Base-by-base conservation (phyloP, 2,888 invertebrate genomes). In the Idaea biselata region DNA sequence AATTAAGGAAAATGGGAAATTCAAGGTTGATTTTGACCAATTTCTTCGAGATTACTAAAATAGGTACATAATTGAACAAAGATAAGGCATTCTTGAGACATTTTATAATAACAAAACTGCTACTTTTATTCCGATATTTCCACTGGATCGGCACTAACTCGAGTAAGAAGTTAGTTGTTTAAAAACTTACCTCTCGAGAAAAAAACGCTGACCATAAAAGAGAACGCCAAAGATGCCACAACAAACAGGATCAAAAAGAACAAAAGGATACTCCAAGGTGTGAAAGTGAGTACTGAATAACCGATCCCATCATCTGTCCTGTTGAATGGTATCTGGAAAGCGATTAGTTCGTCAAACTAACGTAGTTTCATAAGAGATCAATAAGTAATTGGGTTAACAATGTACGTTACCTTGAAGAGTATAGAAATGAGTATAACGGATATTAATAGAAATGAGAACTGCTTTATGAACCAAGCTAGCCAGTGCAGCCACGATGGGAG, bases 391-490 rank as follows among this genome's bases (percentile, higher is more conserved):
- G 56, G 17, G 58, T 32, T 16, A 14, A 53, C 8, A 44, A 59
- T 5, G 31, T 62, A 7, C 5, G 8, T 56, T 73, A 94, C 93
- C 93, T 95, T 95, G 76, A 95, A 89, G 55, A 95, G 77, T 63
- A 94, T 83, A 5, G 94, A 93, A 71, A 96, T 94, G 7, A 94
- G 77, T n/a, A 93, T 73, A 6, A 95, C 93, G 0, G 97, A 95
- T 69, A 96, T 88, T 3, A 95, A 74, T 56, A 96, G 93, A 75
- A 96, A 95, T 1, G 95, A 82, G 70, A 97, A 94, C 64, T 96
- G 95, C 80, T 97, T 96, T 59, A 96, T 89, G 82, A 97, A 97
- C 97, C 98, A 97, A 6, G 97, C 97, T 6, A 94, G 78, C 97
- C 98, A 98, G 77, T 97, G 96, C 66, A 97, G 87, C 95, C 96